A percentile compares a stretch with the other conserved stretches of the same genome.
phyloP scores from a whole-genome alignment of 2,888 invertebrate species.

The Chalcis sispes region DNA sequence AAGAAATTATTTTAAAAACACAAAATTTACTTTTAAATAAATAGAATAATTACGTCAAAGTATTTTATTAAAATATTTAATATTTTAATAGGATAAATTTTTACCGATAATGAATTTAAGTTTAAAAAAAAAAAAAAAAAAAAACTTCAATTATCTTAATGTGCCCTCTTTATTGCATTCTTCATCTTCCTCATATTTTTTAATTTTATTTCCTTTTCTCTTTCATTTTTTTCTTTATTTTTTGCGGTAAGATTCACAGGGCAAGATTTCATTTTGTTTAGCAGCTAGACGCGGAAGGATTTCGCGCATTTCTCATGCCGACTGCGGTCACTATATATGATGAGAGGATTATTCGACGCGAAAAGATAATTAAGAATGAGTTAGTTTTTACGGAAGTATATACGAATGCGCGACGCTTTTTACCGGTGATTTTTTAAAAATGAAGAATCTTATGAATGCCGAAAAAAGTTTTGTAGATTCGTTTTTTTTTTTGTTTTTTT shows the following conservation, averaged over 20 bases:
- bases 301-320: not conserved
- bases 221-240: not conserved
- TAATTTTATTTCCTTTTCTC: not conserved
- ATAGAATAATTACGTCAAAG: too few relatives aligned
- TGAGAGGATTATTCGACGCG: slow-evolving; percentile 12
- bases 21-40: too few relatives aligned
- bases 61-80: too few relatives aligned
- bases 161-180: not conserved
- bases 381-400: too few relatives aligned
- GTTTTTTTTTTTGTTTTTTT: too few relatives aligned
- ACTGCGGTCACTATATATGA: slow-evolving; percentile 1
- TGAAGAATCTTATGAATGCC: too few relatives aligned
- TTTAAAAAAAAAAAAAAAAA: not conserved
- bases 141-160: not conserved
- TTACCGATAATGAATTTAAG: too few relatives aligned
- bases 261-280: slow-evolving; percentile 33
- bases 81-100: too few relatives aligned
- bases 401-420: not conserved
- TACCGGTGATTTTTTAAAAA: slow-evolving; percentile 1
- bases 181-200: not conserved
- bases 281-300: not conserved
- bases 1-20: too few relatives aligned
- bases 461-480: too few relatives aligned
- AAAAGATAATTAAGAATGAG: slow-evolving; percentile 36
- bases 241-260: not conserved